Evolutionary conservation across 2,888 invertebrate species (phyloP), one percentile per base, ranked within the genome.

Genomic region (Macropis europaea): DNA sequence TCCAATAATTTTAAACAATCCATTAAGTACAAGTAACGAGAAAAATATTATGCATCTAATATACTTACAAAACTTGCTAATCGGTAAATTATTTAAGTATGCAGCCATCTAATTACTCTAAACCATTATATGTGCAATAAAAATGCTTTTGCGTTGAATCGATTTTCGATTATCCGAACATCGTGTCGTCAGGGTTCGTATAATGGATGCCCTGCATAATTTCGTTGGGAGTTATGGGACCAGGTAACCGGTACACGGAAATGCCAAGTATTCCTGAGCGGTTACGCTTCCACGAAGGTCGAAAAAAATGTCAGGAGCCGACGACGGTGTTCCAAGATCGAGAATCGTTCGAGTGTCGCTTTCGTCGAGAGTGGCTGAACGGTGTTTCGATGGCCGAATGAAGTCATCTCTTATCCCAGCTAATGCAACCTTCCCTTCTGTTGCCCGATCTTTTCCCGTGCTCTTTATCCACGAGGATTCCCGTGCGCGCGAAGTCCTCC

Each of bases 381-480:
- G 54, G 45, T 32, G 57, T 68, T 75, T 47, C 61, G 42, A 26
- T 73, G 45, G 32, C 42, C 63, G 59, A 73, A 77, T 79, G 77
- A 79, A 79, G 77, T 77, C 81, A 79, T 79, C 77, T 67, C 70
- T 72, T 68, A 69, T 73, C 76, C 64, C 63, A 22, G 42, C 56
- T 59, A 68, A 66, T 63, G 63, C 57, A 40, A 45, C 63, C 60
- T 36, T 59, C 30, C 24, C 63, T 48, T 45, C 28, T n/a, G n/a
- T n/a, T 60, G 40, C 28, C 24, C 13, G 57, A 26, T 47, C 38
- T 40, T 52, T 59, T 54, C 40, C 36, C 26, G 26, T 50, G 15
- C 52, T 43, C 50, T 60, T 38, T 32, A 40, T 54, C 62, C 67
- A 28, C 19, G 73, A 70, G 76, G 70, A 79, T 70, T 57, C 56